Conservation (phyloP, 92 coral and sea anemone genomes). For the Isaurus tuberculatus region DNA sequence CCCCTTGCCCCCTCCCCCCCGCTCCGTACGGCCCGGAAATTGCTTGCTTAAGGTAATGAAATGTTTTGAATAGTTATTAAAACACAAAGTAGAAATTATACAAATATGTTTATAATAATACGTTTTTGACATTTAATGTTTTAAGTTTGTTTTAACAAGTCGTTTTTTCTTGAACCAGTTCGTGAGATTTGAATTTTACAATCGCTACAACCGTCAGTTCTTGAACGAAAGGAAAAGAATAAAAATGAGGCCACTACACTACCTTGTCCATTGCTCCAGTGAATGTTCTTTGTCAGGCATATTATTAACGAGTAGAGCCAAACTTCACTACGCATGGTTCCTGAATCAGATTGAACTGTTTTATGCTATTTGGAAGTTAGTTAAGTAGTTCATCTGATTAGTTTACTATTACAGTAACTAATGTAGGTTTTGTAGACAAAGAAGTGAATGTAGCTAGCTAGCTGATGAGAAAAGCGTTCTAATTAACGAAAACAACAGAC, state of each 20-base stretch:
- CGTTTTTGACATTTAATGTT: no score
- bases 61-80: no score
- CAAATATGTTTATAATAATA: no score
- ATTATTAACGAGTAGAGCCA: background rate
- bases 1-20: no score
- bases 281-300: background rate
- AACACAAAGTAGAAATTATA: no score
- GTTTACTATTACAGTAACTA: background rate
- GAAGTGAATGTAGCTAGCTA: background rate
- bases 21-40: no score
- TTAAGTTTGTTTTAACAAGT: no score
- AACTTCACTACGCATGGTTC: constrained; percentile 10
- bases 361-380: background rate
- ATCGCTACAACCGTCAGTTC: no score
- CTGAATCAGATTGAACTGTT: background rate
- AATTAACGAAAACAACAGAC: background rate
- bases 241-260: background rate
- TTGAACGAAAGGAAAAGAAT: background rate
- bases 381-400: background rate
- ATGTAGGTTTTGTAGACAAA: background rate
- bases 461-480: background rate
- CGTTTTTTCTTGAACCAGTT: no score
- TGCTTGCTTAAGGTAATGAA: no score
- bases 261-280: constrained; percentile 28
- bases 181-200: no score